Evolutionary conservation across 23 tunicate genomes (phyloP), one percentile per base, ranked within the genome.

Genomic region (Diplosoma virens): DNA sequence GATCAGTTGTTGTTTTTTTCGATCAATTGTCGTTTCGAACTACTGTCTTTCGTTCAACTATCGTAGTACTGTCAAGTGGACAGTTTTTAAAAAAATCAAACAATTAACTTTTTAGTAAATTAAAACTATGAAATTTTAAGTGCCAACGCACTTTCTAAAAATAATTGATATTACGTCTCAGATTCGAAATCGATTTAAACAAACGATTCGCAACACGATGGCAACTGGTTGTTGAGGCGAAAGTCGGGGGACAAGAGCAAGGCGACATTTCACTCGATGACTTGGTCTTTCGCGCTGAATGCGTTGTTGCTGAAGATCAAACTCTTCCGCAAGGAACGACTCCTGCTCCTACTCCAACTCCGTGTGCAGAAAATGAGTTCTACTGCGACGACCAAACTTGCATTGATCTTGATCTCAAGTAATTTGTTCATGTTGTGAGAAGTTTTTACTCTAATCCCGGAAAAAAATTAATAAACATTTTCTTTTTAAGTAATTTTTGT

Each of bases 181-280:
- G 97, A 67, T 90, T 73, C 66, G 70, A 35, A 36, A 36, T 90
- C 25, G 66, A 64, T 26, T 63, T 92, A 33, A 79, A 82, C 60
- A 69, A 81, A 25, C n/a, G 41, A 50, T 78, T 92, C 34, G 31
- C 68, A 32, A 68, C 35, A 23, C 78, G 65, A 1, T 92, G 92
- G 92, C 92, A 82, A 48, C 48, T 92, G 0, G 77, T 85, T 18
- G 81, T 92, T 5, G 97, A 79, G 30, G 97, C 87, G 0, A 77
- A 58, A 37, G 90, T 85, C 1, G 97, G 97, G 1, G 87, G 86
- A 9, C 89, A 84, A 47, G 81, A 75, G 7, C 33, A 31, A 22
- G 97, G 97, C 3, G 97, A 92, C 55, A 85, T 92, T 31, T 79
- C 92, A 1, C 41, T 92, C 23, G 97, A 92, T 47, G 97, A 92